Conservation (phyloP, 2,888 invertebrate genomes). For the Ichneumon xanthorius region DNA sequence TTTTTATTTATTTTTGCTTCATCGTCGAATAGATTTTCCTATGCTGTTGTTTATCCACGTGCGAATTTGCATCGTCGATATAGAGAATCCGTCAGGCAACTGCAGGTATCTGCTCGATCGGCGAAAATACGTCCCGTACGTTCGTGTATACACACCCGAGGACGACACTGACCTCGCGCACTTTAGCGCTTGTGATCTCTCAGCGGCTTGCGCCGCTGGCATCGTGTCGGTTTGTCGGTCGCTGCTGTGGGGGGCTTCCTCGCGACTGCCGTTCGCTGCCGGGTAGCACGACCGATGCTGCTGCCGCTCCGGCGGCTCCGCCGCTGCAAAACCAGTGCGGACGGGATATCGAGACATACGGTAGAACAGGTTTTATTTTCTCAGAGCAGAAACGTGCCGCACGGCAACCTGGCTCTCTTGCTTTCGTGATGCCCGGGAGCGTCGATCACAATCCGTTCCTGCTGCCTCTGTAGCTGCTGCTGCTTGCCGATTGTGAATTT, state of each 20-base stretch:
- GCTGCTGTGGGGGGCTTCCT: constrained; percentile 27
- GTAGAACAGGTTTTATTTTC: constrained; percentile 53
- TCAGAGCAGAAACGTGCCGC: constrained; percentile 23
- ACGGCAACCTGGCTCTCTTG: background rate
- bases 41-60: background rate
- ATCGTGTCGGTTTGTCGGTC: constrained; percentile 39
- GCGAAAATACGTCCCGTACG: background rate
- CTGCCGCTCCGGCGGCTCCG: background rate
- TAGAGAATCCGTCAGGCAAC: background rate
- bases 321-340: constrained; percentile 14
- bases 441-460: constrained; percentile 30
- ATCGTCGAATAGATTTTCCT: background rate
- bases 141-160: constrained; percentile 17
- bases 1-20: too few species aligned
- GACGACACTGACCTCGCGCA: constrained; percentile 72
- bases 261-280: constrained; percentile 15
- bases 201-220: constrained; percentile 64
- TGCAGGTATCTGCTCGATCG: background rate
- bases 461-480: background rate
- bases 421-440: constrained; percentile 33
- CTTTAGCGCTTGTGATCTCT: constrained; percentile 62
- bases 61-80: background rate
- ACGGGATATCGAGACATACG: constrained; percentile 16
- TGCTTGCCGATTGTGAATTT: constrained; percentile 16
- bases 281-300: constrained; percentile 10